These are phyloP conservation scores for Drosophila tripunctata DNA, from an alignment of 2,888 invertebrate genomes.

Conservation along the genomic window DNA sequence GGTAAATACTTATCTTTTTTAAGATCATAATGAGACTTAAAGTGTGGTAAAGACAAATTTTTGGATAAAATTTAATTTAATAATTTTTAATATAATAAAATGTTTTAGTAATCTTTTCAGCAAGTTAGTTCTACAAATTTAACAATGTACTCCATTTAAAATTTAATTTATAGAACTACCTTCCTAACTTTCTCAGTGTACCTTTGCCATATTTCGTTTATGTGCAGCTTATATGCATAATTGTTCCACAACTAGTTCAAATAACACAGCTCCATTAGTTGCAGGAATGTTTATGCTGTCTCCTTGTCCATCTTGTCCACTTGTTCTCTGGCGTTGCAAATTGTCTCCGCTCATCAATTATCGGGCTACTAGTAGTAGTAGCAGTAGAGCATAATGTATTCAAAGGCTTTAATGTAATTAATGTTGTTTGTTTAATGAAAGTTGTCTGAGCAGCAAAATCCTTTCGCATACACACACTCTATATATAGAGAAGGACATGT, in stretches of 20 bases:
- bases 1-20: too few relatives aligned
- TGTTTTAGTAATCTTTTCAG: too few relatives aligned
- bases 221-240: constrained; percentile 33
- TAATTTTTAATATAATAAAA: too few relatives aligned
- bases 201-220: not conserved
- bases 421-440: constrained; percentile 78
- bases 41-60: too few relatives aligned
- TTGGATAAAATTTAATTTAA: too few relatives aligned
- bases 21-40: too few relatives aligned
- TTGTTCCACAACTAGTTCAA: constrained; percentile 48
- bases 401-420: constrained; percentile 78
- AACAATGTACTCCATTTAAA: too few relatives aligned
- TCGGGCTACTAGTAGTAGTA: constrained; percentile 1
- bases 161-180: too few relatives aligned
- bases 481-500: constrained; percentile 1
- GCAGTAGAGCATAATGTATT: constrained; percentile 72
- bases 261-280: constrained; percentile 44
- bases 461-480: constrained; percentile 13
- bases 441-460: constrained; percentile 48
- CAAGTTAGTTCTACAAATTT: too few relatives aligned
- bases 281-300: not conserved
- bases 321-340: constrained; percentile 22
- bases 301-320: constrained; percentile 9
- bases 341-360: constrained; percentile 36
- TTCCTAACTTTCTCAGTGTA: too few relatives aligned